Percentiles rank a stretch among this genome's conserved stretches.
These are phyloP conservation scores for Pogonomyrmex barbatus DNA, from an alignment of 1,140 invertebrate genomes.

Conservation along the genomic window DNA sequence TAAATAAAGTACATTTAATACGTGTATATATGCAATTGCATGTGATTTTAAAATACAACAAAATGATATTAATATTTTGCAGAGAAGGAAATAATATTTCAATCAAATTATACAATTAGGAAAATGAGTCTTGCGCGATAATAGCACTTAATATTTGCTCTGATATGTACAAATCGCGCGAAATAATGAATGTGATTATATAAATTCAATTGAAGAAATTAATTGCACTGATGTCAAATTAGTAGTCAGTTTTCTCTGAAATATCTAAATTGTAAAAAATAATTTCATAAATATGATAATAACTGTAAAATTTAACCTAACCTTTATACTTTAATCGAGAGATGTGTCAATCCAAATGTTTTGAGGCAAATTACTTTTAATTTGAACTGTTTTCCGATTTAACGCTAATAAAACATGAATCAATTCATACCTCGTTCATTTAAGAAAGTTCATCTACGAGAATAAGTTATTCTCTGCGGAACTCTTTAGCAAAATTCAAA, in stretches of 20 bases:
- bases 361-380: slow-evolving; percentile 12
- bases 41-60: neutral
- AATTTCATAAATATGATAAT: slow-evolving; percentile 3
- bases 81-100: neutral
- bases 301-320: neutral
- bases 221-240: slow-evolving; percentile 20
- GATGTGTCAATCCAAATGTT: neutral
- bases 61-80: neutral
- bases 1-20: neutral
- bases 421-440: neutral
- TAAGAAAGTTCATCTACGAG: neutral
- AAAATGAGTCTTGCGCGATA: slow-evolving; percentile 21
- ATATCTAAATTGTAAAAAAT: slow-evolving; percentile 24
- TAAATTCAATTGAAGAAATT: slow-evolving; percentile 19
- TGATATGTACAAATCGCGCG: slow-evolving; percentile 32
- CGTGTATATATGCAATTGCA: neutral
- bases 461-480: neutral
- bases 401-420: slow-evolving; percentile 18
- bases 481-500: neutral
- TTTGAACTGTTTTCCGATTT: slow-evolving; percentile 3
- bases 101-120: slow-evolving; percentile 47
- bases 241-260: slow-evolving; percentile 5
- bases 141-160: slow-evolving; percentile 27
- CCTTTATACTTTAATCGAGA: neutral
- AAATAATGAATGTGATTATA: slow-evolving; percentile 7